Evolutionary conservation across 2,888 invertebrate genomes (phyloP), one percentile per base, ranked within the genome.

Genomic region (Nomada flava): DNA sequence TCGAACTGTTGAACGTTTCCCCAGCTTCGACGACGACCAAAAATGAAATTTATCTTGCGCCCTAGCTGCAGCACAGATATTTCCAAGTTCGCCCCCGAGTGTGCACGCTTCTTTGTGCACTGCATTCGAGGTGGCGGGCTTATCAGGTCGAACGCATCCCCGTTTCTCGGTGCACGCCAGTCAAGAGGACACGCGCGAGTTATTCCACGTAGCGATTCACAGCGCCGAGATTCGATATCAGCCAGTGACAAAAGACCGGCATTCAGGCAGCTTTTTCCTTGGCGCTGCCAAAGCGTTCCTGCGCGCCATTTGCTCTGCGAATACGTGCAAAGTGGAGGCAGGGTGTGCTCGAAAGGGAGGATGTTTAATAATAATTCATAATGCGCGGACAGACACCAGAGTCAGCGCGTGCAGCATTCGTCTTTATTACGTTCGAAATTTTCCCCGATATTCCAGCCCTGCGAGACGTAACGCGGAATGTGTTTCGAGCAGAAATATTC

Each of bases 401-500:
- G 60, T 11, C 29, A 55, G 36, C 13, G 20, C 53, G 57, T 52
- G 26, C n/a, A 15, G 13, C 55, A 68, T 77, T 73, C 73, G 64
- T 70, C 74, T 60, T 63, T 65, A 82, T 79, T 82, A 74, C 59
- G 52, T 60, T 74, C 50, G 70, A 71, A 74, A 74, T 79, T 74
- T 65, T 53, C 78, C 60, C 50, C 26, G 71, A 65, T 55, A 50
- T 60, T n/a, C 29, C 50, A 9, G 4, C 42, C 50, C 53, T 62
- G 62, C 13, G 67, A 15, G 59, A 29, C 26, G 59, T 26, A 36
- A 15, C 64, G 44, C 76, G 64, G 50, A 23, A 68, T 47, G 26
- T 69, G 52, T 63, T 53, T 62, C 23, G 26, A 23, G 64, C 36
- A 47, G 57, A 75, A 26, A 73, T 73, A 69, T 68, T 44, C 44